A percentile compares a stretch with the other conserved stretches of the same genome.
phyloP scores from a whole-genome alignment of 2,888 invertebrate genomes.

The Erannis defoliaria region DNA sequence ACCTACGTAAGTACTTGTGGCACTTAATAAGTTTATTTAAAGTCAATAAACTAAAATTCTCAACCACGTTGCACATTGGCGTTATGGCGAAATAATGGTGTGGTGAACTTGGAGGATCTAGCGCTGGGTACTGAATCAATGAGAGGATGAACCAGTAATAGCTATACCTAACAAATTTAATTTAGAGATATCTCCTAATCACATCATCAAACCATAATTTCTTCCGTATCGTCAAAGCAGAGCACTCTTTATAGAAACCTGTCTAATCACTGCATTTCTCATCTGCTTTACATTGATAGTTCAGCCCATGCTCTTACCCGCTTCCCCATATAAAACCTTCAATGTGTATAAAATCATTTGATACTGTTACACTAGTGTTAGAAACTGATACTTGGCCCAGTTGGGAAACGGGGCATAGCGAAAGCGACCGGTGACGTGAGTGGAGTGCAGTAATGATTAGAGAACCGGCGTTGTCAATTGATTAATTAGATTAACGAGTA shows the following conservation, averaged over 20 bases:
- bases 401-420: conserved; percentile 45
- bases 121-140: too few relatives aligned
- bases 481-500: not conserved
- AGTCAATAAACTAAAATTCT: too few relatives aligned
- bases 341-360: conserved; percentile 2
- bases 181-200: too few relatives aligned
- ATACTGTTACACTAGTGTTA: conserved; percentile 4
- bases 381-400: conserved; percentile 41
- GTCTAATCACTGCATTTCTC: not conserved
- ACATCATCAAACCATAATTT: too few relatives aligned
- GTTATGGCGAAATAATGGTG: too few relatives aligned
- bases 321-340: conserved; percentile 2
- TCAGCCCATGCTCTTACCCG: not conserved
- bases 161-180: too few relatives aligned
- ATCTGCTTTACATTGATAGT: not conserved
- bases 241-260: not conserved
- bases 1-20: too few relatives aligned
- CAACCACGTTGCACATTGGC: too few relatives aligned
- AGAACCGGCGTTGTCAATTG: conserved; percentile 4
- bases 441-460: conserved; percentile 18
- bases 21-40: too few relatives aligned
- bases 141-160: too few relatives aligned
- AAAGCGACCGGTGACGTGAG: conserved; percentile 38
- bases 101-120: too few relatives aligned
- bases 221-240: not conserved